Conservation (phyloP, 2,888 invertebrate genomes). For the Peribatodes rhomboidaria region DNA sequence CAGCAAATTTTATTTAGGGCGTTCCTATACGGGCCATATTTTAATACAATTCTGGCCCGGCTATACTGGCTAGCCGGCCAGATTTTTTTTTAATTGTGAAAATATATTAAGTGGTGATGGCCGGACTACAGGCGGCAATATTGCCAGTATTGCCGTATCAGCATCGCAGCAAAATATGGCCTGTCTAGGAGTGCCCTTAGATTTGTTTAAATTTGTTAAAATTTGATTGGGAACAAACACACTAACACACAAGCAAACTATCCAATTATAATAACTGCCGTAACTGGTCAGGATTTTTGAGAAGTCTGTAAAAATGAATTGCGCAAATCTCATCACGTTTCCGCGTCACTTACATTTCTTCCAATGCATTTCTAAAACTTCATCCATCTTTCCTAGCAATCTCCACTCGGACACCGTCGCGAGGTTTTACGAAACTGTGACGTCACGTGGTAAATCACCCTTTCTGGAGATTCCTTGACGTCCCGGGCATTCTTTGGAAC, state of each 20-base stretch:
- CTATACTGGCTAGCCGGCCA: no score
- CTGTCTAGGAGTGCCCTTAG: no score
- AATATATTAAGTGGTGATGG: no score
- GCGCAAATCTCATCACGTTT: neutral
- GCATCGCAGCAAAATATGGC: no score
- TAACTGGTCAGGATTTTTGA: neutral
- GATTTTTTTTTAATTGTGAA: no score
- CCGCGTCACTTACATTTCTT: neutral
- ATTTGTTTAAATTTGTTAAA: neutral
- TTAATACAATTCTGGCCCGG: no score
- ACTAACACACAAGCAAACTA: no score
- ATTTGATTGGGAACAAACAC: no score
- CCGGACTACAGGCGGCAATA: no score
- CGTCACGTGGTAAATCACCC: constrained; percentile 31
- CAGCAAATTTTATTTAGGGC: no score
- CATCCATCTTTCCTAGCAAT: constrained; percentile 27
- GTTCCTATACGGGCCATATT: no score
- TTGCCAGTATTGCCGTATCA: no score
- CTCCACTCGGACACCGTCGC: constrained; percentile 8
- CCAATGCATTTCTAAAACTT: constrained; percentile 6
- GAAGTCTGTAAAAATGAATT: neutral
- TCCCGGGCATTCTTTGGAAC: constrained; percentile 41
- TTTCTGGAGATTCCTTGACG: constrained; percentile 16
- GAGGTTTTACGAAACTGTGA: constrained; percentile 16
- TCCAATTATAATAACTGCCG: neutral